Percentiles rank a stretch among this genome's conserved stretches.
Evolutionary conservation across 2,888 invertebrate species (phyloP).

Genomic region (Luffia ferchaultella): DNA sequence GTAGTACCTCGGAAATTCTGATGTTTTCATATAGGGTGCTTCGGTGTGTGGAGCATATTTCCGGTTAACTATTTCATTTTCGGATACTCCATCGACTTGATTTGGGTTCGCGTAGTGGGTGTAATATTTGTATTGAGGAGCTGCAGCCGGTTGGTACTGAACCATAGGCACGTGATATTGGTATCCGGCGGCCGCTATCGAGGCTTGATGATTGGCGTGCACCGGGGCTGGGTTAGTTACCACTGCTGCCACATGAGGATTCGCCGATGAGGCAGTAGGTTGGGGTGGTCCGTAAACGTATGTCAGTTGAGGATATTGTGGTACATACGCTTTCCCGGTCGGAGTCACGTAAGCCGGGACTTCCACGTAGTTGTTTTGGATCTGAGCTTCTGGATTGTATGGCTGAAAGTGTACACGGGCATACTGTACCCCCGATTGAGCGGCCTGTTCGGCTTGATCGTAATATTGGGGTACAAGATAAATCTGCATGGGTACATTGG

Average conservation of each 20-base stretch:
- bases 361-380: conserved; percentile 37
- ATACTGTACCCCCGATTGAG: not conserved
- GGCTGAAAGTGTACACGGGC: not conserved
- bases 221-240: conserved; percentile 8
- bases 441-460: conserved; percentile 19
- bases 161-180: conserved; percentile 33
- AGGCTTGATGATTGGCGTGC: conserved; percentile 25
- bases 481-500: conserved; percentile 55
- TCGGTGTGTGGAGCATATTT: conserved; percentile 35
- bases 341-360: conserved; percentile 36
- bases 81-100: conserved; percentile 30
- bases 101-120: conserved; percentile 33
- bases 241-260: conserved; percentile 5
- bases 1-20: conserved; percentile 39
- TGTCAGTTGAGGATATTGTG: conserved; percentile 23
- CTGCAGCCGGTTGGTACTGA: conserved; percentile 18
- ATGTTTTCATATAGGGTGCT: conserved; percentile 24
- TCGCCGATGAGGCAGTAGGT: conserved; percentile 21
- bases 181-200: conserved; percentile 35
- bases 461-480: conserved; percentile 55
- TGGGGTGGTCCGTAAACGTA: conserved; percentile 37
- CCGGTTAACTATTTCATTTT: conserved; percentile 29
- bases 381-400: conserved; percentile 34
- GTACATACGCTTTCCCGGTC: conserved; percentile 32
- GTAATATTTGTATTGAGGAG: conserved; percentile 32